Evolutionary conservation across 2,888 invertebrate species (phyloP).

Genomic region (Blastobasis adustella): DNA sequence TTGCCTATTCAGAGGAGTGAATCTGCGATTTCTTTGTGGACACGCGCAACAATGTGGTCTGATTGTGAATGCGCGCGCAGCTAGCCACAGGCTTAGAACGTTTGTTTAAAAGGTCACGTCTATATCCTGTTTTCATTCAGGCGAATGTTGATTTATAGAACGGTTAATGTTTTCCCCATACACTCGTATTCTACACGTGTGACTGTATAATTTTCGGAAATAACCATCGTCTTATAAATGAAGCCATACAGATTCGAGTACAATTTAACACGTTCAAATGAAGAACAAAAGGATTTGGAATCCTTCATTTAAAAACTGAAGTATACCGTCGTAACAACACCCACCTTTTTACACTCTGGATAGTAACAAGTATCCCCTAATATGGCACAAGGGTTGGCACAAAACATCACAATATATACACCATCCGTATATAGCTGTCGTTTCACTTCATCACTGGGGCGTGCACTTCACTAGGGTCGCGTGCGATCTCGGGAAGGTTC

Average conservation of each 20-base stretch:
- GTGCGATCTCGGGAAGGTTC: constrained; percentile 19
- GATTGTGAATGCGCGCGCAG: constrained; percentile 2
- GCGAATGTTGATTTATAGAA: constrained; percentile 30
- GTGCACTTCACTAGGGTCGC: constrained; percentile 21
- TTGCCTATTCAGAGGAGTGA: background rate
- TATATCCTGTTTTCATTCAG: constrained; percentile 26
- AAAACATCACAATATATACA: constrained; percentile 65
- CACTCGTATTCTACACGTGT: background rate
- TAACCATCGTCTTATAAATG: background rate
- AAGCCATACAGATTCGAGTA: too few species aligned
- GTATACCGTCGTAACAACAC: constrained; percentile 13
- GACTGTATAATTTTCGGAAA: background rate
- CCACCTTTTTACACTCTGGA: constrained; percentile 45
- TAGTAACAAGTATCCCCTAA: constrained; percentile 37
- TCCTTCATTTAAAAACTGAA: too few species aligned
- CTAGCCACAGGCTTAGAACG: constrained; percentile 6
- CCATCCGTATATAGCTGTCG: constrained; percentile 40
- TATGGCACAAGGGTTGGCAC: constrained; percentile 63
- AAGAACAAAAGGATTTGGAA: too few species aligned
- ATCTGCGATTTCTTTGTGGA: constrained; percentile 4
- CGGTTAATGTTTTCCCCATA: constrained; percentile 21
- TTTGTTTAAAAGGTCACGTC: constrained; percentile 21
- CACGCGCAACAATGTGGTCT: constrained; percentile 5
- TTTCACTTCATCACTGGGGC: constrained; percentile 43
- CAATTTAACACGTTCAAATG: too few species aligned